Evolutionary conservation across 2,888 invertebrate genomes (phyloP), one percentile per base, ranked within the genome.

Genomic region (Cheiracanthium punctorium): DNA sequence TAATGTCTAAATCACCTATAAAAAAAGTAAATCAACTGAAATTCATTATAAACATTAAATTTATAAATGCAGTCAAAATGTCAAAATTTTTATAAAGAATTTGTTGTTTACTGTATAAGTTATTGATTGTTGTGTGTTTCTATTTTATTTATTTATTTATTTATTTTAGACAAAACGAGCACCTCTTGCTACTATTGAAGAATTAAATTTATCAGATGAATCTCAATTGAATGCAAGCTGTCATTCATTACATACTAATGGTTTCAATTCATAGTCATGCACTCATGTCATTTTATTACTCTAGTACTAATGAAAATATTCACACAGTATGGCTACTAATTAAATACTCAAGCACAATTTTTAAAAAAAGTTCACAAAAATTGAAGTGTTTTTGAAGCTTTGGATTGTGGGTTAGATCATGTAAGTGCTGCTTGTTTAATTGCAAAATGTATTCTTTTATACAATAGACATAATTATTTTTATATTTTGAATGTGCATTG

Each of bases 171-270:
- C 69, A 10, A 77, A 58, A 58, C 69, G 79, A 64, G 84, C 84
- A 64, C 84, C 84, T 10, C 73, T 85, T 52, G 84, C 84, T 58
- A 70, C 79, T 24, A 85, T 85, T 67, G 84, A 85, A 28, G 84
- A 85, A 32, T 32, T 85, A n/a, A 85, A 85, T 58, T 79, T 73
- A 14, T 85, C 84, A 2, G 79, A 79, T 41, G 84, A 85, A 70
- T 79, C 79, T 67, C 79, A 85, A 17, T 74, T 85, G 37, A 70
- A 74, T 29, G 28, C 33, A 14, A 84, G 72, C 67, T 65, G 41
- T 52, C 58, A 82, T 58, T 37, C 75, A 58, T 79, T 73, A 20
- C 58, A 58, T 5, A 17, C 1, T 17, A 48, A 48, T 48, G 10
- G 43, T 24, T 58, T 58, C 24, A 24, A 24, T 4, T 58, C 58